These are phyloP conservation scores for Protomyctophum bolini DNA, from an alignment of 2,113 vertebrate genomes.

Conservation along the genomic window DNA sequence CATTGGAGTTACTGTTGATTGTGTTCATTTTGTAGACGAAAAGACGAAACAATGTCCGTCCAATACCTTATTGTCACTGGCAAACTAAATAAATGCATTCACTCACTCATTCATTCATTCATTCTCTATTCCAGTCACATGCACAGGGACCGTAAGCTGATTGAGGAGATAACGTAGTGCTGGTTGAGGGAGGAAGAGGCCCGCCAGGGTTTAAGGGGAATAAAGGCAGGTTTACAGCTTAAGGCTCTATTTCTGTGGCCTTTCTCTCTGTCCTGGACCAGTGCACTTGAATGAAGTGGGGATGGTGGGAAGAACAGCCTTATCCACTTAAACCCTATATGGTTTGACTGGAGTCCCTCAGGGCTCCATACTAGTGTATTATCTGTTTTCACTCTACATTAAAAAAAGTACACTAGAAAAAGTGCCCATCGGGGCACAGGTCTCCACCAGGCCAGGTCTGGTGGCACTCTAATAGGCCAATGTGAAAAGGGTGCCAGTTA, in stretches of 20 bases:
- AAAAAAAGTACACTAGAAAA: too few species aligned
- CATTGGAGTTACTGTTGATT: too few species aligned
- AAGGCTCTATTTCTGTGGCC: slow-evolving; percentile 59
- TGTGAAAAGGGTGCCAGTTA: too few species aligned
- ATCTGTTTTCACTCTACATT: too few species aligned
- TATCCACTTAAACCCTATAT: too few species aligned
- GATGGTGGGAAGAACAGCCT: neutral
- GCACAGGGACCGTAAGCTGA: slow-evolving; percentile 32
- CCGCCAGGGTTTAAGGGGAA: slow-evolving; percentile 27
- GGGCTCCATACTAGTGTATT: too few species aligned
- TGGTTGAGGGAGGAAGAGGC: neutral
- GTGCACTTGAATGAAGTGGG: neutral
- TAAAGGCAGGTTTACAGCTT: slow-evolving; percentile 38
- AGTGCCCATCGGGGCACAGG: too few species aligned
- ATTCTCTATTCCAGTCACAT: slow-evolving; percentile 44
- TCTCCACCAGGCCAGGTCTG: too few species aligned
- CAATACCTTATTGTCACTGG: neutral
- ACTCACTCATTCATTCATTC: slow-evolving; percentile 27
- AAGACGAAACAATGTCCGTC: too few species aligned
- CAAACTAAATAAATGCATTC: neutral
- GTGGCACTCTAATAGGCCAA: too few species aligned
- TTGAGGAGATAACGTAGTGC: slow-evolving; percentile 23
- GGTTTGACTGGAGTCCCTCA: too few species aligned
- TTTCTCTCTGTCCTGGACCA: neutral
- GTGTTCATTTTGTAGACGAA: too few species aligned